Base-by-base conservation (phyloP, 1,140 invertebrate genomes). In the Thereuonema tuberculata region DNA sequence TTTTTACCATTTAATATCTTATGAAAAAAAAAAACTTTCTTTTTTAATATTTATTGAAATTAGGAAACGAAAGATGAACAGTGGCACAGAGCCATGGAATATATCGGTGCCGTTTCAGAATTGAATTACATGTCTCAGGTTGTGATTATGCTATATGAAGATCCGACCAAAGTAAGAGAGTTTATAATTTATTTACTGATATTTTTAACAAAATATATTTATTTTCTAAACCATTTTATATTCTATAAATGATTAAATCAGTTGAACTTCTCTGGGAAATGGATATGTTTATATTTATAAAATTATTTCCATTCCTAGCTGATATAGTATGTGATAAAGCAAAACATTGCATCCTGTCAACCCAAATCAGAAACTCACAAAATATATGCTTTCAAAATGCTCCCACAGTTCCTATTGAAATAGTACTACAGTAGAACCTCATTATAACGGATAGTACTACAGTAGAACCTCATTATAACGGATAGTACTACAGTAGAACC, bases 101-200 rank as follows among this genome's bases (percentile, higher is more conserved):
- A 98, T 70, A 85, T 99, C 1, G 91, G 87, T 52, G 91, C 92
- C 79, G 93, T 98, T 1, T 91, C 93, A 0, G 97, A 99, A 74
- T 79, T 99, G 1, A 99, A 99, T 76, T 99, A 99, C 72, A 93
- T 99, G 88, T 96, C 95, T 0, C 96, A 99, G 75, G 90, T 98
- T 55, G 93, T 98, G 0, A 90, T 99, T 2, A 98, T 98, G 93
- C 75, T 98, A n/a, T 98, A 98, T 71, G 95, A 99, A 76, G 94
- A 99, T 76, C 93, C 93, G 2, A 96, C 90, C 0, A 97, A 98
- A 28, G 53, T 55, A 26, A 27, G 53, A 9, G 23, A 55, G 14
- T 9, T 50, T n/a, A n/a, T n/a, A n/a, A n/a, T n/a, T n/a, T n/a
- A n/a, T n/a, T n/a, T n/a, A n/a, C n/a, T n/a, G n/a, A n/a, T n/a